These are phyloP conservation scores for Drosophila incognita DNA, from an alignment of 2,888 invertebrate genomes.

Conservation along the genomic window DNA sequence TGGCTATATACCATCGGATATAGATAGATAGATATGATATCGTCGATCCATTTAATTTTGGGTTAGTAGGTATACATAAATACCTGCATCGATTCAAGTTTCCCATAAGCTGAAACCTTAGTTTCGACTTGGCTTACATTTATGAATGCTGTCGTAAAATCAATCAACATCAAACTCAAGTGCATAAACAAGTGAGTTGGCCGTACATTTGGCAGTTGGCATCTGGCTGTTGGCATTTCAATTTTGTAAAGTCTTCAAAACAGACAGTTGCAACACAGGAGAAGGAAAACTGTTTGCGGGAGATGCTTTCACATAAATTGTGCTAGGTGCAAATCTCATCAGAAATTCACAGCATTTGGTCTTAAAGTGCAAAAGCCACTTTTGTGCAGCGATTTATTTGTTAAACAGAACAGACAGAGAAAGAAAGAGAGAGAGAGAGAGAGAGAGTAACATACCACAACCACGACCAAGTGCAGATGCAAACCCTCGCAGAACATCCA, in stretches of 20 bases:
- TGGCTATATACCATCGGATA: neutral
- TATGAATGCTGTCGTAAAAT: neutral
- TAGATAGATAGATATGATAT: neutral
- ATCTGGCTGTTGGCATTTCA: slow-evolving; percentile 32
- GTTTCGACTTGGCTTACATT: neutral
- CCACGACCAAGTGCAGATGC: slow-evolving; percentile 90
- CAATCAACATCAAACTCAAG: slow-evolving; percentile 1
- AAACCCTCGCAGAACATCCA: slow-evolving; percentile 95
- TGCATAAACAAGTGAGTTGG: neutral
- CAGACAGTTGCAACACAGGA: slow-evolving; percentile 6
- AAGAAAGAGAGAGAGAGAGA: neutral
- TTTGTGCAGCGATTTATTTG: slow-evolving; percentile 48
- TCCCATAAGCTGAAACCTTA: neutral
- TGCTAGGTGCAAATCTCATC: slow-evolving; percentile 48
- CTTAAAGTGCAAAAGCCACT: slow-evolving; percentile 45
- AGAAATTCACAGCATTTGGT: slow-evolving; percentile 44
- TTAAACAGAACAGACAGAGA: slow-evolving; percentile 19
- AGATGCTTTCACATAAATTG: slow-evolving; percentile 60
- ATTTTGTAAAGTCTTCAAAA: slow-evolving; percentile 24
- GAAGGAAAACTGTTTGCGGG: slow-evolving; percentile 8
- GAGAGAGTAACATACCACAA: slow-evolving; percentile 86
- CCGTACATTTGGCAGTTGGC: neutral
- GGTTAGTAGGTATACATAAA: neutral
- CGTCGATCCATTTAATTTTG: neutral
- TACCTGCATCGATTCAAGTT: neutral